Conservation (phyloP, 2,888 invertebrate genomes). For the Cotesia congregata region DNA sequence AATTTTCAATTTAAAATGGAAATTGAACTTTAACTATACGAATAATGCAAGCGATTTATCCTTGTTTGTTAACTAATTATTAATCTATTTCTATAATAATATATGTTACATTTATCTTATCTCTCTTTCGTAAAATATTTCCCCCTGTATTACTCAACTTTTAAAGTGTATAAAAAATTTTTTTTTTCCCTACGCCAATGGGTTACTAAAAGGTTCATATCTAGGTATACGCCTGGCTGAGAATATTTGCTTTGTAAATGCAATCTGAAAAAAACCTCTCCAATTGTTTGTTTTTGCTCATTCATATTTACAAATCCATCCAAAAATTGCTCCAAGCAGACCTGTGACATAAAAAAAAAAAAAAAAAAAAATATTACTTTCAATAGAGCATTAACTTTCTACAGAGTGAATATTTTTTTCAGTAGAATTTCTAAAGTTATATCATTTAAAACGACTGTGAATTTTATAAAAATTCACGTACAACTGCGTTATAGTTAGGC, state of each 20-base stretch:
- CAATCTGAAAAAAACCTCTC: background rate
- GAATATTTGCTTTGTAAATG: conserved; percentile 5
- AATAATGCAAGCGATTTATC: background rate
- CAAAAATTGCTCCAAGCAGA: background rate
- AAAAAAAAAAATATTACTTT: background rate
- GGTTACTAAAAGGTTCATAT: background rate
- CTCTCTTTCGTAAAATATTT: too few relatives aligned
- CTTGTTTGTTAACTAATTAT: background rate
- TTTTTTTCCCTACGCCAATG: background rate
- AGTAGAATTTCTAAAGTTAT: too few relatives aligned
- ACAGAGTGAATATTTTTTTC: too few relatives aligned
- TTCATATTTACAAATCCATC: conserved; percentile 15
- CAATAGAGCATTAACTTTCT: background rate
- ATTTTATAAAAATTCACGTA: too few relatives aligned
- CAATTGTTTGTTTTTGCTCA: background rate
- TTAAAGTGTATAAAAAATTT: background rate
- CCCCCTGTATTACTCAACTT: background rate
- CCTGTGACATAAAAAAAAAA: background rate
- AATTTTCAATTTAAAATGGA: conserved; percentile 3
- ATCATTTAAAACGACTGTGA: too few relatives aligned
- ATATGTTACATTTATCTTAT: background rate
- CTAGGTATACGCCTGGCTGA: background rate
- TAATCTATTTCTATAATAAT: background rate
- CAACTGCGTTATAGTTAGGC: background rate
- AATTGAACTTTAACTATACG: background rate